Base-by-base conservation (phyloP, 2,797 vertebrate species). In the Adrianichthys oophorus region DNA sequence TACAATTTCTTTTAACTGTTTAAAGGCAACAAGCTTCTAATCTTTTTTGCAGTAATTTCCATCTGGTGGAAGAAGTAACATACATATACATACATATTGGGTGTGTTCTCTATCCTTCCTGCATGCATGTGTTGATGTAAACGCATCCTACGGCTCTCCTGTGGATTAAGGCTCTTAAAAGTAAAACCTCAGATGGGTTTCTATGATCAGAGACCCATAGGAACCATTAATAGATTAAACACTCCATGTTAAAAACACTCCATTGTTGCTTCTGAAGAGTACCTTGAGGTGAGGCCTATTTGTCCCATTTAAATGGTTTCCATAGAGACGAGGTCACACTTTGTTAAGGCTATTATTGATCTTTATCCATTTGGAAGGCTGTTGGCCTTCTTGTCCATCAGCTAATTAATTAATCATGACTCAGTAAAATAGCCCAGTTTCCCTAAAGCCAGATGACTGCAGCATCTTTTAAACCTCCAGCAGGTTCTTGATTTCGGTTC, bases 361-460 rank as follows among this genome's bases (percentile, higher is more conserved):
- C 70, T 70, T 89, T 75, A 90, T 89, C 62, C 71, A 68, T 77
- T 83, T 48, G 76, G 85, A 90, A 83, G 72, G 78, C 74, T 47
- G 62, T 50, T 65, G 82, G 77, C 73, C 74, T 80, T 56, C 64
- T 62, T 76, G 85, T 83, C 86, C 78, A 77, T 89, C 85, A 87
- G 86, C 76, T 83, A 74, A 89, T 90, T 84, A 89, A 87, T 87
- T 75, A 86, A 81, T 84, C 74, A 86, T 86, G 87, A 86, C 82
- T 87, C 75, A 83, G 74, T 85, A 69, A 84, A 82, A 76, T 78
- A 74, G 65, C 49, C 32, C 73, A 56, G 70, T 69, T 67, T 85
- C 79, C 74, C 67, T 65, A 64, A 75, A 83, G 67, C 48, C 61
- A 52, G 78, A 84, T 48, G 74, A 85, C 51, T 65, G 32, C 32